Evolutionary conservation across 2,797 vertebrate genomes (phyloP).

Genomic region (Chlorospingus semifuscus): DNA sequence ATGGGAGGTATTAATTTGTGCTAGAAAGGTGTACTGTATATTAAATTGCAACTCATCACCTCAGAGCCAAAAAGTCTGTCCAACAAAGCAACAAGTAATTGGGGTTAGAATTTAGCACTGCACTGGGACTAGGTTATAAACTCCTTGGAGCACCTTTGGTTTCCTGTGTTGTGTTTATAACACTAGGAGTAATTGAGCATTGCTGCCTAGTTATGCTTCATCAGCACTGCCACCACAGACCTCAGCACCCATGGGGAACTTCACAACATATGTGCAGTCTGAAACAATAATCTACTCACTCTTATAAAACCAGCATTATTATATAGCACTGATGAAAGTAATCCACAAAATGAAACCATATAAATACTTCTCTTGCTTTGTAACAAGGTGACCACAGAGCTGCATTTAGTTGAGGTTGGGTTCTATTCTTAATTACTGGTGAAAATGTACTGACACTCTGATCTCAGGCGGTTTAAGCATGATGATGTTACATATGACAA

Average conservation of each 20-base stretch:
- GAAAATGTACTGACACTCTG: not conserved
- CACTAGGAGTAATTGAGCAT: not conserved
- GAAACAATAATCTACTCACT: not conserved
- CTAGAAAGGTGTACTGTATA: not conserved
- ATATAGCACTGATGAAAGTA: not conserved
- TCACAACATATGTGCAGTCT: not conserved
- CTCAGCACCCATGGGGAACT: rapidly evolving
- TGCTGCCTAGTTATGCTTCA: not conserved
- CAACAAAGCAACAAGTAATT: not conserved
- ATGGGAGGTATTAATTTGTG: not conserved
- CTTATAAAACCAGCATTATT: not conserved
- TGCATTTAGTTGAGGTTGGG: not conserved
- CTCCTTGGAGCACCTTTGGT: not conserved
- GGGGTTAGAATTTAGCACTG: not conserved
- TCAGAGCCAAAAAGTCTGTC: not conserved
- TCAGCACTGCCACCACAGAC: not conserved
- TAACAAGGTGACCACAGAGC: not conserved
- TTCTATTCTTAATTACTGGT: not conserved
- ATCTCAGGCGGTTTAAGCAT: rapidly evolving
- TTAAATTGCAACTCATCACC: not conserved
- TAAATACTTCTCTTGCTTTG: not conserved
- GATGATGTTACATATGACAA: not conserved
- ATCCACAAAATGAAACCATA: not conserved
- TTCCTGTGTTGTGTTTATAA: not conserved
- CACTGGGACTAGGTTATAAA: not conserved